Evolutionary conservation across 2,797 vertebrate species (phyloP).

Genomic region (Eulemur mongoz): DNA sequence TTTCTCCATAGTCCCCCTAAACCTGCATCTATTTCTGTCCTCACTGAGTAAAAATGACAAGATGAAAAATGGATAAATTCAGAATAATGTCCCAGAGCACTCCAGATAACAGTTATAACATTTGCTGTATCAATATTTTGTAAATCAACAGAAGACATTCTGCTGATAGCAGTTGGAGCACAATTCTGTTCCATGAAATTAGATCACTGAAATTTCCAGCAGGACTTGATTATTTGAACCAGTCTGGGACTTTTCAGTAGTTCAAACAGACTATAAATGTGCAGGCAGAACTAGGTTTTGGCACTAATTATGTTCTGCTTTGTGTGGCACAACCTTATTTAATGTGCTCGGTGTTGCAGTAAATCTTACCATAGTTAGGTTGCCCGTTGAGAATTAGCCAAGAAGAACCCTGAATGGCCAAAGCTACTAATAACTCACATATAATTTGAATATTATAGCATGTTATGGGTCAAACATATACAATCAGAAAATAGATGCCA

Average conservation of each 20-base stretch:
- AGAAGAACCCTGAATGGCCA: conserved; percentile 18
- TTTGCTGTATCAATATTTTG: conserved; percentile 44
- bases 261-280: conserved; percentile 32
- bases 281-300: conserved; percentile 31
- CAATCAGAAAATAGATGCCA: conserved; percentile 36
- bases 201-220: conserved; percentile 47
- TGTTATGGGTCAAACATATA: neutral
- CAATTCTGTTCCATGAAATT: conserved; percentile 5
- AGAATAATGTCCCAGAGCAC: neutral
- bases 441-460: conserved; percentile 59
- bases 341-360: conserved; percentile 21
- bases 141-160: conserved; percentile 2
- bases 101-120: neutral
- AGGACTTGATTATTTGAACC: conserved; percentile 29
- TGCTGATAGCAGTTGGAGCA: neutral
- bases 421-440: conserved; percentile 50
- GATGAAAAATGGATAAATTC: conserved; percentile 22
- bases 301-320: conserved; percentile 56
- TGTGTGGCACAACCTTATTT: conserved; percentile 40
- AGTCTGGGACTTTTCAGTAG: conserved; percentile 4
- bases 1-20: neutral
- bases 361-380: conserved; percentile 51
- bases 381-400: conserved; percentile 61
- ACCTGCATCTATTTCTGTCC: neutral
- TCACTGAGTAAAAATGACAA: neutral